Evolutionary conservation across 1,140 invertebrate species (phyloP).

Genomic region (Drosophila serrata): DNA sequence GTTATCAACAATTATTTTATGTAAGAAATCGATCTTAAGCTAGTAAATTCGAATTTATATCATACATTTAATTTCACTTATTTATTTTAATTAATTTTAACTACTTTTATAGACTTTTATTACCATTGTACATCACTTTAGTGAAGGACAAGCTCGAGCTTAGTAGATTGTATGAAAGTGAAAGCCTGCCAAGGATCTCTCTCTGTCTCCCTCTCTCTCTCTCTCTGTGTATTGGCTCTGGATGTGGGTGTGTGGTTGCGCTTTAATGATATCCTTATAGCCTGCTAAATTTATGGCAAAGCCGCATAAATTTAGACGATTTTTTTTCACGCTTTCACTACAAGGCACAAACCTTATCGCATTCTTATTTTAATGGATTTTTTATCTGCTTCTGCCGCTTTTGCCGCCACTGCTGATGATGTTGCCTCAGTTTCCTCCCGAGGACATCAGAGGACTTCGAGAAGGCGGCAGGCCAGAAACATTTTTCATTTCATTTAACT

Average conservation of each 20-base stretch:
- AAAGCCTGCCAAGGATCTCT: constrained; percentile 68
- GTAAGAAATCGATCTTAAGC: no score
- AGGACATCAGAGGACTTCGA: constrained; percentile 41
- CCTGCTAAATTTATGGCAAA: constrained; percentile 81
- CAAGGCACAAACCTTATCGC: constrained; percentile 72
- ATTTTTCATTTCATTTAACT: constrained; percentile 79
- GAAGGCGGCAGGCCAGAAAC: constrained; percentile 33
- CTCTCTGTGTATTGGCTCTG: constrained; percentile 14
- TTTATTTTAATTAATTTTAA: neutral
- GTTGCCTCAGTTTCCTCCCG: constrained; percentile 51
- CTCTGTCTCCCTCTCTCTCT: constrained; percentile 6
- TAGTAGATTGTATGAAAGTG: constrained; percentile 69
- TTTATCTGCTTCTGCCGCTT: constrained; percentile 64
- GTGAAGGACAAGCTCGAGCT: constrained; percentile 62
- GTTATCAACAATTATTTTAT: neutral
- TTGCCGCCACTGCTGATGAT: constrained; percentile 56
- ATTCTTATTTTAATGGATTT: constrained; percentile 85
- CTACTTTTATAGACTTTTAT: neutral
- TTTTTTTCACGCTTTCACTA: constrained; percentile 80
- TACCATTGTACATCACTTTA: constrained; percentile 26
- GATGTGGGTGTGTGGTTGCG: constrained; percentile 64
- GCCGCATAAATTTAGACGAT: constrained; percentile 79
- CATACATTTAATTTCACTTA: neutral
- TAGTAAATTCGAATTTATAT: neutral
- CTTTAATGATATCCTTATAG: constrained; percentile 84